Evolutionary conservation across 2,113 vertebrate species (phyloP), one percentile per base, ranked within the genome.

Genomic region (Toxostoma redivivum): DNA sequence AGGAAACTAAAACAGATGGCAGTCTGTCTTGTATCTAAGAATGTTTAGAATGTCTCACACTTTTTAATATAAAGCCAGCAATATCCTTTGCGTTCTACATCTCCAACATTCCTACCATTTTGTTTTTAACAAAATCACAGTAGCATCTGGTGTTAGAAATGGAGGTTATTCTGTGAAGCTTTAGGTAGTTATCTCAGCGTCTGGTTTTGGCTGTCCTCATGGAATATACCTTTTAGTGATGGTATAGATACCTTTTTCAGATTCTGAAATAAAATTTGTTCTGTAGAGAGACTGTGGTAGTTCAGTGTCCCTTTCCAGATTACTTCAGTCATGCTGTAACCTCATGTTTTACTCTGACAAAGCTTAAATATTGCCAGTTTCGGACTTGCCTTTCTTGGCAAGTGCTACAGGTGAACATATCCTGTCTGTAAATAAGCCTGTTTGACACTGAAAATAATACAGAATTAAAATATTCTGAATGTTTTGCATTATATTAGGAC

Each of bases 1-100:
- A 74, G 69, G 60, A 88, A 87, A 79, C 27, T 87, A 79, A 87
- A 92, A 70, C 69, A 95, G 61, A 81, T 93, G 90, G 70, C 64
- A 85, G 47, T 81, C 44, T 81, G 11, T 87, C 73, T 78, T 21
- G 1, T 67, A 77, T 62, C 47, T 81, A 61, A 81, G 51, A 87
- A 74, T 66, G 61, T 78, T 79, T 87, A 81, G 51, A 81, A 70
- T 1, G 61, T 87, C 91, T 91, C 51, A 66, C 11, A 11, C 51
- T 87, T 89, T 66, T 84, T 87, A 90, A 48, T 65, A 17, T 81
- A 70, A 70, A 93, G 35, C 22, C 31, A 90, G 47, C 47, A 66
- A 61, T 70, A 66, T 66, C 81, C 15, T 61, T 81, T 91, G 51
- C 16, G 66, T 80, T 78, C 60, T 56, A 62, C 67, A 56, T 53